Conservation (phyloP, 2,888 invertebrate genomes). For the Aphrophora alni region DNA sequence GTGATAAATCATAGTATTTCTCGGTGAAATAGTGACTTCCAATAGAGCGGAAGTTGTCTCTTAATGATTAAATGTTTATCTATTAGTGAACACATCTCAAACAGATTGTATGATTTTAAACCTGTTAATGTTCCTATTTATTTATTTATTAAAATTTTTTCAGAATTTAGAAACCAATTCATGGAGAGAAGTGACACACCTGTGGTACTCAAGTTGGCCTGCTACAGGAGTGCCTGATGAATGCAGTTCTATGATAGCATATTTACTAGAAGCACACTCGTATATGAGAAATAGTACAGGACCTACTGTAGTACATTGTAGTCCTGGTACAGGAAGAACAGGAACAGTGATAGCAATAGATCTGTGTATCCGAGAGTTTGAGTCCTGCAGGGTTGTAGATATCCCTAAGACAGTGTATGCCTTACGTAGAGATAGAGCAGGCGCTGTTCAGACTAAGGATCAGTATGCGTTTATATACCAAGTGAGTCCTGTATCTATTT, state of each 20-base stretch:
- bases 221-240: constrained; percentile 85
- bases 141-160: no score
- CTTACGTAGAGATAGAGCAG: constrained; percentile 85
- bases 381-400: constrained; percentile 79
- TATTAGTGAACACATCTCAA: no score
- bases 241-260: constrained; percentile 82
- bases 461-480: constrained; percentile 93
- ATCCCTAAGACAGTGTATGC: constrained; percentile 85
- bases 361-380: constrained; percentile 85
- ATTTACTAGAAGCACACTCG: constrained; percentile 82
- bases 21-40: no score
- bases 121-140: no score
- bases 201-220: constrained; percentile 94
- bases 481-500: constrained; percentile 60
- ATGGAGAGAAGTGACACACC: constrained; percentile 86
- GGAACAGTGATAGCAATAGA: constrained; percentile 86
- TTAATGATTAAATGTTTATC: no score
- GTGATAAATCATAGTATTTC: no score
- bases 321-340: constrained; percentile 88
- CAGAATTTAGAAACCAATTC: constrained; percentile 80
- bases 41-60: no score
- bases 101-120: no score
- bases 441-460: constrained; percentile 87
- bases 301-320: constrained; percentile 83
- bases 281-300: constrained; percentile 62